These are phyloP conservation scores for Gobio occitaniae DNA, from an alignment of 2,797 vertebrate genomes.

Conservation along the genomic window DNA sequence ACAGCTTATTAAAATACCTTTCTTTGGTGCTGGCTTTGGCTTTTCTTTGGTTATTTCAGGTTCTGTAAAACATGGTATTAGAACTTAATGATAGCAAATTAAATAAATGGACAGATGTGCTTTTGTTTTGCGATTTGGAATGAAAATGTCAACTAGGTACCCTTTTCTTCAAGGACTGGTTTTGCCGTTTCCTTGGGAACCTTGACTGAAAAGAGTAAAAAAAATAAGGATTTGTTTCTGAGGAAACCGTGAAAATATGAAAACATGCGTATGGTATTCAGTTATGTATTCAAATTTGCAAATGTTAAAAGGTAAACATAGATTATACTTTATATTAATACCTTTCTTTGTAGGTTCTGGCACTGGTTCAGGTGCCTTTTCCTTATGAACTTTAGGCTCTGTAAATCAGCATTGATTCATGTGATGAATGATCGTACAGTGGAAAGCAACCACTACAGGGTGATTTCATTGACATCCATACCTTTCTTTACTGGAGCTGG, in stretches of 20 bases:
- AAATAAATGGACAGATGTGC: not conserved
- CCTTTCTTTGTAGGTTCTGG: conserved; percentile 58
- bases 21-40: conserved; percentile 35
- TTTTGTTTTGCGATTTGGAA: not conserved
- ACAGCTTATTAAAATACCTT: conserved; percentile 25
- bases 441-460: not conserved
- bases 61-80: conserved; percentile 22
- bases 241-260: not conserved
- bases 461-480: conserved; percentile 39
- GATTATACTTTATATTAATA: conserved; percentile 20
- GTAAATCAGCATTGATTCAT: conserved; percentile 7
- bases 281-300: not conserved
- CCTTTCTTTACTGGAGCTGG: conserved; percentile 64
- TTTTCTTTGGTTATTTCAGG: conserved; percentile 41
- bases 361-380: conserved; percentile 38
- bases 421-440: not conserved
- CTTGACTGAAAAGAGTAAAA: conserved; percentile 4
- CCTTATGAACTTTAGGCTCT: conserved; percentile 41
- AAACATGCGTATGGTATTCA: not conserved
- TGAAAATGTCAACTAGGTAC: conserved; percentile 44
- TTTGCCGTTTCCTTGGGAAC: conserved; percentile 40
- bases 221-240: not conserved
- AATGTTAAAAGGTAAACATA: not conserved
- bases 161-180: conserved; percentile 54
- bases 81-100: not conserved